Base-by-base conservation (phyloP, 2,113 vertebrate species). In the Pedionomus torquatus region DNA sequence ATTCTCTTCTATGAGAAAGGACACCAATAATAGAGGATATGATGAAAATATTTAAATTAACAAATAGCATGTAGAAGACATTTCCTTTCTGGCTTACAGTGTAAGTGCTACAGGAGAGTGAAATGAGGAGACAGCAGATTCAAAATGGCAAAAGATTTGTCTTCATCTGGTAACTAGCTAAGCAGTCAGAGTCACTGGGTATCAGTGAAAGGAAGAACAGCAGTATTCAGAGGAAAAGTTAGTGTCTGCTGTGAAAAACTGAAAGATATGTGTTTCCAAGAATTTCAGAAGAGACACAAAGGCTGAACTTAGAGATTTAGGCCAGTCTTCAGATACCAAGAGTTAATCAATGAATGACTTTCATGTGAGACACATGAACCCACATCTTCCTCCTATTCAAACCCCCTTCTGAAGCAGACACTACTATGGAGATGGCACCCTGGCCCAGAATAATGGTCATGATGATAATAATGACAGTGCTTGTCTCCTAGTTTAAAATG, bases 291-390 rank as follows among this genome's bases (percentile, higher is more conserved):
- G n/a, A 33, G 14, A 21, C 1, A 0, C 18, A 43, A 37, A 70
- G 26, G 18, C 17, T 80, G 63, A 83, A 4, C 1, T 85, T 82
- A 43, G 35, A 74, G 7, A 10, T 41, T 86, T 79, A 55, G 51
- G 11, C 16, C 64, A 25, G 8, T 78, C 13, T 93, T 25, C 64
- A 44, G 7, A 31, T 24, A 69, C 3, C 19, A 78, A 55, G 13
- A 68, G 13, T 57, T 89, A 52, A 75, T 25, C 30, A 11, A 44
- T 1, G 0, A 54, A 23, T 65, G 11, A 43, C 33, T 71, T 94
- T 43, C 9, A n/a, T 39, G 43, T 46, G 28, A 28, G 15, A 26
- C 5, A 31, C 1, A 1, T 11, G 2, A 83, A 1, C 7, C 24
- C 10, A 16, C 11, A 5, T 49, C 15, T 71, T 89, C 9, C 9